A percentile compares a stretch with the other conserved stretches of the same genome.
Conservation (phyloP, 2,888 invertebrate genomes). For the Cataglyphis albicans region DNA sequence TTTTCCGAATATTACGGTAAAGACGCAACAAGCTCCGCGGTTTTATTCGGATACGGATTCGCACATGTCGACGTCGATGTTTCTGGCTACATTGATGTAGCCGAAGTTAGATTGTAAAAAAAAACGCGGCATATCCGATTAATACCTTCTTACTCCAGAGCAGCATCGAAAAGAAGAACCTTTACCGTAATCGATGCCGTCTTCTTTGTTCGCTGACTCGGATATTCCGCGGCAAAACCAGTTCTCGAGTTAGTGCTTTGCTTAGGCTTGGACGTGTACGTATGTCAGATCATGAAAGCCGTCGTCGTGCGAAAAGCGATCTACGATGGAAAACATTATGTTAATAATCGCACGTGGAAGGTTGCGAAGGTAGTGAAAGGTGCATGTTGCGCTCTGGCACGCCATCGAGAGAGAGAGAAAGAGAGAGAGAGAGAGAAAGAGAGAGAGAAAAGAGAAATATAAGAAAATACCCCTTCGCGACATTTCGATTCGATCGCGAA, state of each 20-base stretch:
- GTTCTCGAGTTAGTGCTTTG: conserved; percentile 43
- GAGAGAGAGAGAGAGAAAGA: conserved; percentile 12
- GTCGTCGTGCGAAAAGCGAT: conserved; percentile 29
- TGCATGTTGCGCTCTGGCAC: conserved; percentile 3
- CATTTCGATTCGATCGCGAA: not conserved
- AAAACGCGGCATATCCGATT: not conserved
- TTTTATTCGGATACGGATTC: not conserved
- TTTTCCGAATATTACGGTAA: not conserved
- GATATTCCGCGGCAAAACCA: conserved; percentile 49
- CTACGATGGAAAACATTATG: conserved; percentile 44
- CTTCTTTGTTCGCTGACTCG: conserved; percentile 43
- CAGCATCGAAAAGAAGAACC: not conserved
- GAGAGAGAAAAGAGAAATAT: conserved; percentile 18
- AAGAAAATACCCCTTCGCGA: conserved; percentile 37
- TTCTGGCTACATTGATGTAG: not conserved
- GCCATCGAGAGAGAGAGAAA: not conserved
- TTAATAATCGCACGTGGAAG: conserved; percentile 42
- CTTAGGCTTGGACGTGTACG: conserved; percentile 33
- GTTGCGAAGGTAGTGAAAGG: conserved; percentile 47
- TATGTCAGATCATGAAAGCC: conserved; percentile 25
- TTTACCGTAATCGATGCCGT: conserved; percentile 30
- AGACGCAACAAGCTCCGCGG: not conserved
- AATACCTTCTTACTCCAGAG: not conserved
- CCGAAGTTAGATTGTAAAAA: not conserved
- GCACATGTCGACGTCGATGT: not conserved